Evolutionary conservation across 2,888 invertebrate genomes (phyloP).

Genomic region (Nematopogon swammerdamellus): DNA sequence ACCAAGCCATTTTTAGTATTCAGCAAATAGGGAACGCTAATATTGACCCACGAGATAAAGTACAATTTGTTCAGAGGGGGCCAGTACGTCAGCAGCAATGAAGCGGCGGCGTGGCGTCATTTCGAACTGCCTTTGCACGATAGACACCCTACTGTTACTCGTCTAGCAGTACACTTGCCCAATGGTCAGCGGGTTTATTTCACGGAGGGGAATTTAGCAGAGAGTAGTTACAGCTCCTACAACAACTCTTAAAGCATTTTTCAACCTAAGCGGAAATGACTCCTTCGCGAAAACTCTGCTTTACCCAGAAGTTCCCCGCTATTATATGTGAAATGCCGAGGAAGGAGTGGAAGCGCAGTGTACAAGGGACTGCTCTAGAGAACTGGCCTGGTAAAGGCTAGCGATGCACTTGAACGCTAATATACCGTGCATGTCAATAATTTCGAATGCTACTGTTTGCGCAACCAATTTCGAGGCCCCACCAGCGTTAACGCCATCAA

Average conservation of each 20-base stretch:
- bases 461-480: constrained; percentile 12
- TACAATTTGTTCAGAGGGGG: constrained; percentile 16
- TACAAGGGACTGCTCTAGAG: constrained; percentile 14
- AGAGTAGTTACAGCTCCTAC: constrained; percentile 11
- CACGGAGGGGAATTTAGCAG: constrained; percentile 17
- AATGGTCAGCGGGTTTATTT: constrained; percentile 22
- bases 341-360: constrained; percentile 13
- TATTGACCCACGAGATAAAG: constrained; percentile 14
- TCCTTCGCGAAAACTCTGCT: constrained; percentile 23
- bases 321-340: constrained; percentile 15
- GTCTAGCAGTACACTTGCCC: constrained; percentile 15
- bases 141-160: constrained; percentile 14
- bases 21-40: constrained; percentile 5
- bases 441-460: constrained; percentile 14
- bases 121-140: constrained; percentile 14
- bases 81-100: constrained; percentile 18
- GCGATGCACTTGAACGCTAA: constrained; percentile 15
- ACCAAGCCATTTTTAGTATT: constrained; percentile 13
- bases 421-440: constrained; percentile 15
- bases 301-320: constrained; percentile 19
- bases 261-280: constrained; percentile 20
- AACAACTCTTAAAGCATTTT: constrained; percentile 22
- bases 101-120: constrained; percentile 19
- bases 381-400: constrained; percentile 12
- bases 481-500: constrained; percentile 15